These are phyloP conservation scores for Galbula dea DNA, from an alignment of 2,113 vertebrate species.

Conservation along the genomic window DNA sequence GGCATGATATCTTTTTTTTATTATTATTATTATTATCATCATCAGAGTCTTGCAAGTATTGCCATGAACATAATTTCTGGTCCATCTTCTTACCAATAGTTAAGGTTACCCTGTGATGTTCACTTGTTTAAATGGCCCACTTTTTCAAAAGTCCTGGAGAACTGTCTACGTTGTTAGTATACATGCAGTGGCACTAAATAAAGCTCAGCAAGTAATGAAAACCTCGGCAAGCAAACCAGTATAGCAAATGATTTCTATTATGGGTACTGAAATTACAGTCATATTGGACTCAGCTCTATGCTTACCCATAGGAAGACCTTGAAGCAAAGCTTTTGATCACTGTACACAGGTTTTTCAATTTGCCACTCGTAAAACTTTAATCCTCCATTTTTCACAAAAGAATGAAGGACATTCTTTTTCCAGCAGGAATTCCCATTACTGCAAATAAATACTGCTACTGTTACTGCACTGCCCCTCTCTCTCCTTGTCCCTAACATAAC, in stretches of 20 bases:
- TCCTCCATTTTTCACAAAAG: background rate
- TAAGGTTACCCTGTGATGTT: constrained; percentile 21
- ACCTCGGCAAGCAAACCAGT: background rate
- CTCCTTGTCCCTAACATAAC: background rate
- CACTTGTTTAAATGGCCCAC: constrained; percentile 2
- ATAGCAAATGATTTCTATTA: constrained; percentile 25
- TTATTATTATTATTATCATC: constrained; percentile 45
- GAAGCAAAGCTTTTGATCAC: background rate
- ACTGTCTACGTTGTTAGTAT: background rate
- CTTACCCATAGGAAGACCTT: background rate
- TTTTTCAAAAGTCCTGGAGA: constrained; percentile 38
- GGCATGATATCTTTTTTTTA: constrained; percentile 51
- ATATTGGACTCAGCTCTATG: background rate
- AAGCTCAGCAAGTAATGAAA: constrained; percentile 5
- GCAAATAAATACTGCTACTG: background rate
- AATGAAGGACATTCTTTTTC: background rate
- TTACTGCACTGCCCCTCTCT: background rate
- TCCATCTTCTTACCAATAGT: constrained; percentile 40
- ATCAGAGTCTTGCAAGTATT: constrained; percentile 15
- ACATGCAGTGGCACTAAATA: background rate
- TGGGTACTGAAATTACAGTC: background rate
- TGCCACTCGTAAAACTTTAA: background rate
- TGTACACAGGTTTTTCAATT: background rate
- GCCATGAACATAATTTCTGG: constrained; percentile 33
- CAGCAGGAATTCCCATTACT: background rate